Base-by-base conservation (phyloP, 2,797 vertebrate genomes). In the Sarcoramphus papa region DNA sequence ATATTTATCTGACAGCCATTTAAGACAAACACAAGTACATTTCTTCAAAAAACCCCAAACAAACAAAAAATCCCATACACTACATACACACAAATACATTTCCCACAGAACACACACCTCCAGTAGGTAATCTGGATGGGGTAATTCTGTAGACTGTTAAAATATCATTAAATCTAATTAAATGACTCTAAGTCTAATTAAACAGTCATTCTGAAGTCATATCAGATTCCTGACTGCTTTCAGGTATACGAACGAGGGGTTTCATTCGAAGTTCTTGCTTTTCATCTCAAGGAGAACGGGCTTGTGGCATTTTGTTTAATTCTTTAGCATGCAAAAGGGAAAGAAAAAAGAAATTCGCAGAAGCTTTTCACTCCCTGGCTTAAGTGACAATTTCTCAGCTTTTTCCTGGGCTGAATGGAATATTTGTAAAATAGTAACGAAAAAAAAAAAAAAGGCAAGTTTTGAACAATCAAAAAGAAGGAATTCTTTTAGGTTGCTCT, bases 121-220 rank as follows among this genome's bases (percentile, higher is more conserved):
- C 45, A 59, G 31, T 2, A 76, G 28, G 56, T 90, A 51, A 85
- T 50, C 19, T 57, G n/a, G 16, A 80, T 50, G 7, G 37, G 11
- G 18, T 75, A 85, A 70, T 81, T 86, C 48, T 41, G 24, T 33
- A 67, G 23, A n/a, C 16, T 84, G 35, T 94, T 92, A 87, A 95
- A 95, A 89, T 80, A 91, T 18, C 30, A 87, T 85, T 86, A 91
- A 54, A 79, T 50, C 27, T n/a, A 81, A 90, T 78, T 91, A 80
- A 87, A 77, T 50, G 3, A 81, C 27, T 73, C 10, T 50, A 48
- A 68, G 7, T 83, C 69, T 74, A 83, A 85, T 89, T 76, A 90
- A 31, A 9, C 13, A 78, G 62, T 43, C 28, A 79, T 92, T 95
- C 51, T 76, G 24, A 94, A 90, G 78, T 59, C 60, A 21, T 33